Percentiles rank a stretch among this genome's conserved stretches.
These are phyloP conservation scores for Kuschelorhynchus macadamiae DNA, from an alignment of 2,888 invertebrate species.

Conservation along the genomic window DNA sequence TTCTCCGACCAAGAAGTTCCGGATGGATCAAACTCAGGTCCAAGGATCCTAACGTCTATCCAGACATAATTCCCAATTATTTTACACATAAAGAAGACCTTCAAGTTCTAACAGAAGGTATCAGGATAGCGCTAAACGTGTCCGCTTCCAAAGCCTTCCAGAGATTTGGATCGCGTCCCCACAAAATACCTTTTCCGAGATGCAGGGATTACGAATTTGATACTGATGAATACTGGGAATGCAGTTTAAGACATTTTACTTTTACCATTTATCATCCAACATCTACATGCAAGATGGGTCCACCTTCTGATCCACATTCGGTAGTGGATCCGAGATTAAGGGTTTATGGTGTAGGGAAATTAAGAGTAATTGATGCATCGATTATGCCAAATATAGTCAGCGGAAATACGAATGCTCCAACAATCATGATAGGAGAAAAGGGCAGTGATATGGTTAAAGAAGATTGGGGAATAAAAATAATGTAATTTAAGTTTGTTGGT, in stretches of 20 bases:
- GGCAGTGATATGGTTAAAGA: conserved; percentile 91
- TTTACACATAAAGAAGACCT: conserved; percentile 89
- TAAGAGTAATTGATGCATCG: conserved; percentile 87
- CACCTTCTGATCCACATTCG: conserved; percentile 79
- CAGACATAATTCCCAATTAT: conserved; percentile 93
- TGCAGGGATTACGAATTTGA: conserved; percentile 81
- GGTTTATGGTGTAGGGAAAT: conserved; percentile 83
- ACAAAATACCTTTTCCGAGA: conserved; percentile 86
- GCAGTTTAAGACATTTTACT: conserved; percentile 85
- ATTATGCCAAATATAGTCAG: conserved; percentile 92
- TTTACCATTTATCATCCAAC: conserved; percentile 87
- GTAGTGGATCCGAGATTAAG: conserved; percentile 85
- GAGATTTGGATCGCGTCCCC: conserved; percentile 83
- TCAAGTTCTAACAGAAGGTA: conserved; percentile 84
- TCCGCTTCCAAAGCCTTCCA: conserved; percentile 87
- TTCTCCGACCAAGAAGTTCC: conserved; percentile 88
- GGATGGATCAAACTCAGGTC: conserved; percentile 90
- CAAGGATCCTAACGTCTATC: conserved; percentile 85
- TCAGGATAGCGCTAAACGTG: conserved; percentile 85
- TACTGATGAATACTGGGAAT: conserved; percentile 90
- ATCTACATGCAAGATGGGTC: conserved; percentile 91
- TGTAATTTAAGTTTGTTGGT: too few species aligned
- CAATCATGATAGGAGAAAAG: conserved; percentile 93
- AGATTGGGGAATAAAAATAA: conserved; percentile 74
- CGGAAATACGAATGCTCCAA: conserved; percentile 91